Base-by-base conservation (phyloP, 2,888 invertebrate genomes). In the Drosophila pseudotakahashii region DNA sequence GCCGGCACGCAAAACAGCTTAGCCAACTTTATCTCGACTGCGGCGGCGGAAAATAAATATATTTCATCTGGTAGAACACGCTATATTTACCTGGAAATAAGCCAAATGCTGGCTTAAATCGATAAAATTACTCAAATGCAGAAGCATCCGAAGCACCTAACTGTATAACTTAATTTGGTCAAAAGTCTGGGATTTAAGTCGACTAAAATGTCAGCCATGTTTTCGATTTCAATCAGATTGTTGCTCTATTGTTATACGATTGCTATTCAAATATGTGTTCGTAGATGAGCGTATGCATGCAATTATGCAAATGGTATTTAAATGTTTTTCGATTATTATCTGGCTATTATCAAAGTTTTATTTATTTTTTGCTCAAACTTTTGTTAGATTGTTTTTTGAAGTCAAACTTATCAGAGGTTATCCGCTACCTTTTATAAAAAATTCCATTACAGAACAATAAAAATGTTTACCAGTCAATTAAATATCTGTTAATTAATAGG, bases 231-330 rank as follows among this genome's bases (percentile, higher is more conserved):
- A 4, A 55, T 30, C 6, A 11, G 36, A 57, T 36, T 57, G 14
- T 23, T 36, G 0, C 2, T 36, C 6, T 19, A 16, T 32, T 19
- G 58, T 39, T 14, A 44, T 14, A 19, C 14, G 16, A 30, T 42
- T 34, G 16, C 0, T 26, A 11, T n/a, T 26, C 11, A 30, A 47
- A 16, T 34, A 34, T 26, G 23, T 14, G 9, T 41, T 11, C 19
- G 16, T 13, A 16, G 42, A 37, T 37, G 14, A 3, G 26, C 11
- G 11, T n/a, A 23, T 39, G 30, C 30, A 11, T 9, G 58, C 19
- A 32, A 57, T 59, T 57, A 57, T 19, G 30, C 39, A 57, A 59
- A 59, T 59, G 10, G 19, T 7, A 14, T 62, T 62, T 13, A 9
- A 62, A 44, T 44, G 16, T 19, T 36, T 7, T 36, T 10, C 16